Evolutionary conservation across 2,113 vertebrate genomes (phyloP), one percentile per base, ranked within the genome.

Genomic region (Pogonocichla stellata): DNA sequence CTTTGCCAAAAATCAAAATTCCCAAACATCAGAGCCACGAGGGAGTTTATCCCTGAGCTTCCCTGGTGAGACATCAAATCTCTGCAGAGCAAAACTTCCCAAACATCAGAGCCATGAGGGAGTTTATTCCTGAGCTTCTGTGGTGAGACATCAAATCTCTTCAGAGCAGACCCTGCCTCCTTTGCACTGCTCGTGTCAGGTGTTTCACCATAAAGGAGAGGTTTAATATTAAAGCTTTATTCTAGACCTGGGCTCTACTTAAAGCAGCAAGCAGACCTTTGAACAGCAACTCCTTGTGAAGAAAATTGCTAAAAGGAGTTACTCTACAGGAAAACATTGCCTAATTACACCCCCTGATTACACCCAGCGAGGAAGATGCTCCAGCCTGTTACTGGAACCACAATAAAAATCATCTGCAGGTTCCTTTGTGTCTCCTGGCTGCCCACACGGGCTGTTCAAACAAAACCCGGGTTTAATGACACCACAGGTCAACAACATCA

Each of bases 371-470:
- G 72, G 47, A 90, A 86, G 94, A 88, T 92, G 95, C 82, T 96
- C 50, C 71, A 88, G 88, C 90, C 94, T 95, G 79, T 54, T 83
- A 6, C 42, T 83, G 75, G 47, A 92, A 92, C 96, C 95, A 95
- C 95, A 95, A 86, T 12, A 94, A 92, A 91, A 94, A 82, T 23
- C 42, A 45, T 38, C 82, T 47, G 50, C 54, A 16, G 57, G 54
- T 88, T 66, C 73, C 34, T 71, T 53, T 72, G 90, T 60, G 86
- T 80, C 93, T 88, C 80, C 75, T 42, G 14, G 24, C 93, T 73
- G 83, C 90, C 96, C 96, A 86, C 89, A 80, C 0, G 2, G 80
- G 71, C 53, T 48, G 79, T 93, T 95, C 65, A 64, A 95, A 95
- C 70, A 72, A 51, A 78, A 85, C 85, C 74, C 14, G 1, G 3